Conservation (phyloP, 2,888 invertebrate genomes). For the Serrognathus titanus region DNA sequence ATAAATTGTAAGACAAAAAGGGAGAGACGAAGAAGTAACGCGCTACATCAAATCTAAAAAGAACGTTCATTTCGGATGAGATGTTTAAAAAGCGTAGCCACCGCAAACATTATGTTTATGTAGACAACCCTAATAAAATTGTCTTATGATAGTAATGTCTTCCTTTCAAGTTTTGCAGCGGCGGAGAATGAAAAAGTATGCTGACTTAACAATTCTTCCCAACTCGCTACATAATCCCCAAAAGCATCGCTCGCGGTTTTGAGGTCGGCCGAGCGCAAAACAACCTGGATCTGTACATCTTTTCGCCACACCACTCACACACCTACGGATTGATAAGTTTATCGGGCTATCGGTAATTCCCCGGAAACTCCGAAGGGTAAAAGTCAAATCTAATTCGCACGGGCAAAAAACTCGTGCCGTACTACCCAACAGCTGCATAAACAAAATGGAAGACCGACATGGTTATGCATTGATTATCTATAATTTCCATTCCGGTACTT, state of each 20-base stretch:
- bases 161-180: conserved; percentile 32
- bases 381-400: too few relatives aligned
- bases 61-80: conserved; percentile 18
- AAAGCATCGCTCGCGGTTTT: conserved; percentile 35
- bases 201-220: conserved; percentile 42
- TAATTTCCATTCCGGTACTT: conserved; percentile 30
- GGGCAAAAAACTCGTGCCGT: too few relatives aligned
- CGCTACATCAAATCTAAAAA: conserved; percentile 14
- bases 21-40: not conserved
- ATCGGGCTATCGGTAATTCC: conserved; percentile 27
- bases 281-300: conserved; percentile 1
- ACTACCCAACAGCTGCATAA: too few relatives aligned
- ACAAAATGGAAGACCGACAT: too few relatives aligned
- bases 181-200: conserved; percentile 37
- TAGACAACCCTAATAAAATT: conserved; percentile 35
- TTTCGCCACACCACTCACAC: conserved; percentile 9
- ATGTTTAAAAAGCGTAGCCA: conserved; percentile 30
- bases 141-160: conserved; percentile 35
- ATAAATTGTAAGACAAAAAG: not conserved
- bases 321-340: conserved; percentile 28
- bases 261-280: conserved; percentile 27
- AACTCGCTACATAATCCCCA: conserved; percentile 39
- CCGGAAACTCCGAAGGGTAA: conserved; percentile 16
- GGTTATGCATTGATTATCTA: conserved; percentile 22
- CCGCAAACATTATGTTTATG: conserved; percentile 31